These are phyloP conservation scores for Dynastes hyllus DNA, from an alignment of 2,888 invertebrate species.

Conservation along the genomic window DNA sequence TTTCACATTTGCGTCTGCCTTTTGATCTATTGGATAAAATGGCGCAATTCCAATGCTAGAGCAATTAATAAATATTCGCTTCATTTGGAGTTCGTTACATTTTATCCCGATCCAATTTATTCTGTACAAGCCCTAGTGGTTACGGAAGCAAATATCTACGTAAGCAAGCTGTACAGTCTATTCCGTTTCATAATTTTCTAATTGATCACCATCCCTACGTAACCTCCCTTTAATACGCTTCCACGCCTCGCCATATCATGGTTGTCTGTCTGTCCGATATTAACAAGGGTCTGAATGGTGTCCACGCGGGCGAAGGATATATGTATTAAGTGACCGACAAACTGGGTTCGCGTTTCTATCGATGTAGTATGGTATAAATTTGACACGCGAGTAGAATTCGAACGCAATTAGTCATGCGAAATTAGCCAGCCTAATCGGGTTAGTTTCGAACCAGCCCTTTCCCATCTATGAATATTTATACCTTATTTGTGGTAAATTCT, in stretches of 20 bases:
- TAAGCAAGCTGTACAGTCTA: not conserved
- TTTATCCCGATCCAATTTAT: not conserved
- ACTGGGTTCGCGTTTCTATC: conserved; percentile 18
- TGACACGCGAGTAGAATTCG: conserved; percentile 38
- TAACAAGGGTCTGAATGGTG: conserved; percentile 38
- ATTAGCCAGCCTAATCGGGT: conserved; percentile 40
- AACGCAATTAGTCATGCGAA: conserved; percentile 42
- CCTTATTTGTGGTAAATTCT: conserved; percentile 20
- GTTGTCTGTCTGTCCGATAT: conserved; percentile 33
- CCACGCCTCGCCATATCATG: not conserved
- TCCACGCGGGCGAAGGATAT: conserved; percentile 3
- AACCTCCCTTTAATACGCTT: not conserved
- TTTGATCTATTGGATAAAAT: not conserved
- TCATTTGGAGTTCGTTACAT: not conserved
- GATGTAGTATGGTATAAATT: conserved; percentile 30
- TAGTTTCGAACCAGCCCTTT: conserved; percentile 27
- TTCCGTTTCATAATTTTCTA: conserved; percentile 9
- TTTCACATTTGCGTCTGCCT: not conserved
- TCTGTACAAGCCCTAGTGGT: not conserved
- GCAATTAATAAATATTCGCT: conserved; percentile 8
- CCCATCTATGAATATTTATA: conserved; percentile 31
- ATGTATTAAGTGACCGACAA: conserved; percentile 5
- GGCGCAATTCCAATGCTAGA: not conserved
- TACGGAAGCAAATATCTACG: not conserved
- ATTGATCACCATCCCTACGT: not conserved